Evolutionary conservation across 2,797 vertebrate species (phyloP).

Genomic region (Betta splendens): DNA sequence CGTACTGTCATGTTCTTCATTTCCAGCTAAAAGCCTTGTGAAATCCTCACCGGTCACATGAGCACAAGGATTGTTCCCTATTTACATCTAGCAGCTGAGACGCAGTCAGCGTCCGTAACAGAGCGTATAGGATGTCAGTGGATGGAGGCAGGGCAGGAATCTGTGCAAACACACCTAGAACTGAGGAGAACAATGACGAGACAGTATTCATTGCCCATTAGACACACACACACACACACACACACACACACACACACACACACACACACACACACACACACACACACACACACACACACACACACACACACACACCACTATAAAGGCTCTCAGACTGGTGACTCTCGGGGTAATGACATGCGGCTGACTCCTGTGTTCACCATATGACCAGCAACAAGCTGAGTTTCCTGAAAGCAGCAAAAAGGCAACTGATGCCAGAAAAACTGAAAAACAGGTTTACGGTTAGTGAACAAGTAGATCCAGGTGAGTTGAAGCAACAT

Average conservation of each 20-base stretch:
- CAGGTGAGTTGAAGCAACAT: too few relatives aligned
- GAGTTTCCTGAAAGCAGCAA: slow-evolving; percentile 39
- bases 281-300: slow-evolving; percentile 27
- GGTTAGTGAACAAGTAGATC: too few relatives aligned
- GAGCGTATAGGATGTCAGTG: not conserved
- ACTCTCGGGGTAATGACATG: slow-evolving; percentile 69
- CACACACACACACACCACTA: too few relatives aligned
- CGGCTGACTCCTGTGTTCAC: slow-evolving; percentile 67
- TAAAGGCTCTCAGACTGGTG: too few relatives aligned
- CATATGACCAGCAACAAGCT: slow-evolving; percentile 60
- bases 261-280: slow-evolving; percentile 12
- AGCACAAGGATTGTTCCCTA: not conserved
- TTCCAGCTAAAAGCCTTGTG: not conserved
- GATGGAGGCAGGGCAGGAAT: slow-evolving; percentile 11
- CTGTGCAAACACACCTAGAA: slow-evolving; percentile 8
- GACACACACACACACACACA: too few relatives aligned
- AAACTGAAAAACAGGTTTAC: not conserved
- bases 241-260: too few relatives aligned
- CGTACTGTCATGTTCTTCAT: not conserved
- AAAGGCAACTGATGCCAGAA: slow-evolving; percentile 4
- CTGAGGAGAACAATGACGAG: slow-evolving; percentile 37
- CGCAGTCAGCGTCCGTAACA: not conserved
- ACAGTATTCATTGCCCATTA: slow-evolving; percentile 40
- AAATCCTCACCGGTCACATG: slow-evolving; percentile 2
- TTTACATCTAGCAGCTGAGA: not conserved